phyloP scores from a whole-genome alignment of 2,797 vertebrate species.

The Glyptemys insculpta region DNA sequence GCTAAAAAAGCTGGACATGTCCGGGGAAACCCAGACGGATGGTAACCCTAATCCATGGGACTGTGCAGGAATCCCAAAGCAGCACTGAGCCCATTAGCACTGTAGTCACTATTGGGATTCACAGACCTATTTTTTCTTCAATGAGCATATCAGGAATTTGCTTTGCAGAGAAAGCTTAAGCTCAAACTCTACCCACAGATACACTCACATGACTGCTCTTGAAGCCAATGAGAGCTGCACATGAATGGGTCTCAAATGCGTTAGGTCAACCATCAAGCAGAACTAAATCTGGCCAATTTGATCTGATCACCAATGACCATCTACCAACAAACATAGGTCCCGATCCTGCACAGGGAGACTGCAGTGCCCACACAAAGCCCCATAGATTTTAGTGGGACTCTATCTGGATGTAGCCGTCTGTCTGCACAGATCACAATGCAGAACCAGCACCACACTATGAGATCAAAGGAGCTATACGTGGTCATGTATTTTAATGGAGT shows the following conservation, averaged over 20 bases:
- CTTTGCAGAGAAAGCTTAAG: constrained; percentile 20
- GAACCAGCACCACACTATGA: background rate
- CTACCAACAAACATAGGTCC: background rate
- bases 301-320: background rate
- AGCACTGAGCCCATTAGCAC: background rate
- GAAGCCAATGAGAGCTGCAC: constrained; percentile 29
- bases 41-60: no score
- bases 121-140: background rate
- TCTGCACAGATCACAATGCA: background rate
- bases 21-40: no score
- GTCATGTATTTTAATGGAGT: background rate
- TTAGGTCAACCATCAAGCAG: background rate
- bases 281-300: background rate
- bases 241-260: background rate
- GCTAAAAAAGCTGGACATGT: no score
- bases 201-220: constrained; percentile 33
- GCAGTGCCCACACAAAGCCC: background rate
- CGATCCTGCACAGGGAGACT: background rate
- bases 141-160: no score
- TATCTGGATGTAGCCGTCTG: background rate
- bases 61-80: background rate
- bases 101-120: background rate
- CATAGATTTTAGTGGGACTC: background rate
- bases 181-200: background rate
- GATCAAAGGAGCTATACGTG: no score